These are phyloP conservation scores for Volucella zonaria DNA, from an alignment of 2,888 invertebrate genomes.

Conservation along the genomic window DNA sequence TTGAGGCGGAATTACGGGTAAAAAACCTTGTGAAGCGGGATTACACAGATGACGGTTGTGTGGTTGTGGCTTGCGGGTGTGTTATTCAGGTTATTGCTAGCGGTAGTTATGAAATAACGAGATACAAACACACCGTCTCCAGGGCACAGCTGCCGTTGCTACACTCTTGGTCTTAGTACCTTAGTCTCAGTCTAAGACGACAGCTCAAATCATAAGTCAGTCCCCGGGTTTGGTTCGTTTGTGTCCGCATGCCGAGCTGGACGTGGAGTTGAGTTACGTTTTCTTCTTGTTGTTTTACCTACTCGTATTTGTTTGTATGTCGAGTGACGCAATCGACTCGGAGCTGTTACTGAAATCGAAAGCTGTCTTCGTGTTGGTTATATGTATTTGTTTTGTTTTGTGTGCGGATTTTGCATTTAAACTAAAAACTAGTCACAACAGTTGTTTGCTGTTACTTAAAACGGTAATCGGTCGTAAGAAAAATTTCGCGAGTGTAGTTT, in stretches of 20 bases:
- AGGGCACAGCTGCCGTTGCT: conserved; percentile 18
- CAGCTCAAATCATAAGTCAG: conserved; percentile 29
- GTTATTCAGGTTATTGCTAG: conserved; percentile 55
- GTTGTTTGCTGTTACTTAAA: conserved; percentile 45
- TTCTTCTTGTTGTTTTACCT: conserved; percentile 1
- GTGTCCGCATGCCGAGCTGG: conserved; percentile 67
- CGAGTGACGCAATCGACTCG: conserved; percentile 53
- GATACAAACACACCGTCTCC: conserved; percentile 39
- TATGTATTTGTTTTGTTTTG: conserved; percentile 47
- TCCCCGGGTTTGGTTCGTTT: conserved; percentile 48
- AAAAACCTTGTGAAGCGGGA: not conserved
- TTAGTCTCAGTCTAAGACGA: not conserved
- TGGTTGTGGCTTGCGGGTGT: conserved; percentile 54
- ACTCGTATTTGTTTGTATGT: conserved; percentile 41
- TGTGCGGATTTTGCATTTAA: conserved; percentile 38
- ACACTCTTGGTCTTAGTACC: not conserved
- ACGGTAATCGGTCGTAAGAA: conserved; percentile 47
- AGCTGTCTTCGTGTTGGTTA: conserved; percentile 47
- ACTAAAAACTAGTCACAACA: conserved; percentile 50
- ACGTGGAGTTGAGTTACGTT: conserved; percentile 21
- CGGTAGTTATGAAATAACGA: conserved; percentile 64
- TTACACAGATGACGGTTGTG: conserved; percentile 17
- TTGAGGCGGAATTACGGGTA: conserved; percentile 21
- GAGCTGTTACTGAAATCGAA: conserved; percentile 63
- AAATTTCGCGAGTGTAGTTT: conserved; percentile 26